Evolutionary conservation across 2,113 vertebrate genomes (phyloP), one percentile per base, ranked within the genome.

Genomic region (Pachycephala philippinensis): DNA sequence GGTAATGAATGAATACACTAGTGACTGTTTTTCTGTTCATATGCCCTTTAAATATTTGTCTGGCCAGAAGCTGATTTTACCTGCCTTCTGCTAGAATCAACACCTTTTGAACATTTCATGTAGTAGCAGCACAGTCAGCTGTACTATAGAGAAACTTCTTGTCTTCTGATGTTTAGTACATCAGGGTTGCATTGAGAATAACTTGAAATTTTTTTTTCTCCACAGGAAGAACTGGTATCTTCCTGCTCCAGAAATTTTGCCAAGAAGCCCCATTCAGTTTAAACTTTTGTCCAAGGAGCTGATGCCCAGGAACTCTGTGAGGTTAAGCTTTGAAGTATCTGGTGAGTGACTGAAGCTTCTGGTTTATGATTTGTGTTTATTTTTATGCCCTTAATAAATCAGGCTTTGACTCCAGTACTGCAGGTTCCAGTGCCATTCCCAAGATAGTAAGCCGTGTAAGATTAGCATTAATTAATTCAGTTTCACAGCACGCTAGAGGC

Each of bases 191-290:
- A 64, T 6, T 80, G 54, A 82, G 20, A 53, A 21, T 44, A 68
- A 69, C 35, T 39, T 92, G n/a, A 39, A 60, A 15, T 8, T n/a
- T 4, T 6, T 21, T 77, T 83, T 45, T 57, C 28, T 66, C 18
- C 5, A 20, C 79, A 99, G 99, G 97, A 99, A 99, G 97, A 99
- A 98, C 97, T 99, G 99, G 99, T 99, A 99, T 97, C 98, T 99
- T 84, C 99, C 99, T 40, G 99, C 98, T 45, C 90, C 98, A 45
- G 97, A 98, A 77, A 96, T 99, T 94, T 97, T 98, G 90, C 98
- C 98, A 37, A 97, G 95, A 96, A 98, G 97, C 26, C 98, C 98
- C 2, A 26, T 98, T 91, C 97, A 97, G 45, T 99, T 99, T 95
- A 98, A 97, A 95, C 98, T 99, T 89, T 42, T 98, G 77, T 98